Conservation (phyloP, 2,888 invertebrate species). For the Lepidochitona cinerea region DNA sequence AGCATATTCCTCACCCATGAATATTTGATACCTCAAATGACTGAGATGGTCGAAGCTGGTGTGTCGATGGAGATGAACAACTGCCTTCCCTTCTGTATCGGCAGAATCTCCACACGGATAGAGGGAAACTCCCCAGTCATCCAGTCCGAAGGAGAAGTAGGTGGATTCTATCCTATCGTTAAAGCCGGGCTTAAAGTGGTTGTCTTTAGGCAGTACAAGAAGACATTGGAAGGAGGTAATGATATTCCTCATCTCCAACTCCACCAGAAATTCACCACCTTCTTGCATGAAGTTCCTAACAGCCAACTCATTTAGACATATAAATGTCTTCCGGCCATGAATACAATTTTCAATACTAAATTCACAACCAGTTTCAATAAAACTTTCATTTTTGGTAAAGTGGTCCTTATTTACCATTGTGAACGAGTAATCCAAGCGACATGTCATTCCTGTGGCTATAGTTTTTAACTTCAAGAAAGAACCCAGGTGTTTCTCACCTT, state of each 20-base stretch:
- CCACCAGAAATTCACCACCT: conserved; percentile 85
- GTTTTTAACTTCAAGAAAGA: conserved; percentile 85
- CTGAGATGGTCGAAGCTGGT: conserved; percentile 88
- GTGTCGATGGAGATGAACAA: conserved; percentile 76
- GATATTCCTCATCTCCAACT: conserved; percentile 83
- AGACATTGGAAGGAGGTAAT: conserved; percentile 83
- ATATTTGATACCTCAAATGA: conserved; percentile 79
- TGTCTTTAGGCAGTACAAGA: conserved; percentile 75
- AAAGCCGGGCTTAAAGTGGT: conserved; percentile 37
- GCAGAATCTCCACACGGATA: conserved; percentile 59
- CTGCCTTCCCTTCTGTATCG: conserved; percentile 64
- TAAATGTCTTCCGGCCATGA: conserved; percentile 65
- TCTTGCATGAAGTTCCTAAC: conserved; percentile 82
- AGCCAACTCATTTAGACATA: conserved; percentile 62
- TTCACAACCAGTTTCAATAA: conserved; percentile 82
- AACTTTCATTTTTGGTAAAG: conserved; percentile 85
- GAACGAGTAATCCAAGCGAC: conserved; percentile 85
- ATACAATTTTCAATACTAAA: conserved; percentile 67
- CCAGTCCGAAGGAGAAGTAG: conserved; percentile 85
- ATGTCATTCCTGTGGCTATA: conserved; percentile 82
- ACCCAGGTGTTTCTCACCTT: conserved; percentile 83
- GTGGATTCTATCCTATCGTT: conserved; percentile 75
- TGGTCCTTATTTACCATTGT: conserved; percentile 85
- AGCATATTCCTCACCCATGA: conserved; percentile 70
- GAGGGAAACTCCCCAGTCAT: conserved; percentile 82